Base-by-base conservation (phyloP, 64 coral and sea anemone genomes). In the Montipora efflorescens region DNA sequence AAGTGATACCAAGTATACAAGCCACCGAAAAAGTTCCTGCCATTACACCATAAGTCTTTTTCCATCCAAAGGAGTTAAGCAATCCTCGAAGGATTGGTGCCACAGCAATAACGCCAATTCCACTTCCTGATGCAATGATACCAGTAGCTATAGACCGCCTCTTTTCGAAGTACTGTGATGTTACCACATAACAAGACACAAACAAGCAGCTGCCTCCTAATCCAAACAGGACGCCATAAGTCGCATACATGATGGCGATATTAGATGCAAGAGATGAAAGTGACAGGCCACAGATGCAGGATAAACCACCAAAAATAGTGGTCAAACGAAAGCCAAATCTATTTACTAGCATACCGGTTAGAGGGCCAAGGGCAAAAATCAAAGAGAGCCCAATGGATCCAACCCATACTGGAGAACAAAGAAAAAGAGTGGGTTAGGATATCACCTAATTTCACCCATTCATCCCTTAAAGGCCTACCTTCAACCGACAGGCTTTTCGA, bases 161-260 rank as follows among this genome's bases (percentile, higher is more conserved):
- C 76, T 93, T 93, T 2, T 67, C 62, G 59, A 93, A 93, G 67
- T 88, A 93, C 14, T 67, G 55, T 20, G 92, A 88, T 70, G 68
- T 67, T 19, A 88, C 83, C 61, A 93, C 67, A 67, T 79, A 93
- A 8, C 74, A 62, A n/a, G 92, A 88, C 4, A 66, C 68, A 20
- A 88, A 80, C 8, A 77, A 8, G 61, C 83, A 93, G 48, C 92
- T 93, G 45, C 58, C 75, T 12, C 92, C 92, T 61, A 93, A 88
- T 66, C 92, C 92, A 76, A 88, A 93, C 52, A 93, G 18, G 43
- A 88, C 28, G 48, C 79, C 81, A 21, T 88, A 93, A 18, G 92
- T 93, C 3, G 80, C 23, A 78, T 93, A 93, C 59, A 93, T 45
- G 58, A 88, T 78, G 1, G 13, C 47, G 5, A 88, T 68, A 75